Percentiles rank a stretch among this genome's conserved stretches.
Conservation (phyloP, 2,888 invertebrate genomes). For the Perdita meconis region DNA sequence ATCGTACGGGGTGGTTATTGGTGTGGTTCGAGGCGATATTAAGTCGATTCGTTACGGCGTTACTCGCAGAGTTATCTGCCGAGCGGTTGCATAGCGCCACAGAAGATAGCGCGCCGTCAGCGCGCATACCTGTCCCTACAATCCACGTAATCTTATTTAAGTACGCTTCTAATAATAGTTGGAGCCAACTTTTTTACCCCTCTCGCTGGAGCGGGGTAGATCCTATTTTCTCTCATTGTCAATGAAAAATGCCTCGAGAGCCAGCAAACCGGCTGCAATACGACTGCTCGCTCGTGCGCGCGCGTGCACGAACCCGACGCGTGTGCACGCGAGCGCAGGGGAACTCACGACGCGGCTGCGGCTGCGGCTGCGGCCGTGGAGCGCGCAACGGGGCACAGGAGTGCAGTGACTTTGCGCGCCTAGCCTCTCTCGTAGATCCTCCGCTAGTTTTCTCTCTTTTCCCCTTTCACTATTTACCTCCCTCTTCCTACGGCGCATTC, state of each 20-base stretch:
- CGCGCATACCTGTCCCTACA: conserved; percentile 49
- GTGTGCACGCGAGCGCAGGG: conserved; percentile 14
- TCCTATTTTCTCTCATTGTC: conserved; percentile 65
- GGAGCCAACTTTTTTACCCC: conserved; percentile 53
- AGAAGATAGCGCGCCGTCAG: conserved; percentile 36
- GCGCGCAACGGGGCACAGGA: conserved; percentile 64
- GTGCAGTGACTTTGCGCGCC: conserved; percentile 67
- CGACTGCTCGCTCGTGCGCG: conserved; percentile 11
- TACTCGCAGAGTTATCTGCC: conserved; percentile 40
- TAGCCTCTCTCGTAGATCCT: conserved; percentile 49
- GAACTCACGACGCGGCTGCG: conserved; percentile 33
- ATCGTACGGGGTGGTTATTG: conserved; percentile 34
- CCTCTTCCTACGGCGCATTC: conserved; percentile 53
- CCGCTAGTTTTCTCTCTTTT: conserved; percentile 51
- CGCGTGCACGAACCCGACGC: conserved; percentile 5
- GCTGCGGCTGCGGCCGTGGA: no score
- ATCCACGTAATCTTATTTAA: conserved; percentile 63
- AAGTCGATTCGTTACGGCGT: conserved; percentile 54
- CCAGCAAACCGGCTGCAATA: conserved; percentile 60
- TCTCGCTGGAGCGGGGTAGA: conserved; percentile 30
- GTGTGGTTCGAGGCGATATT: conserved; percentile 37
- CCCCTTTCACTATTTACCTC: conserved; percentile 56
- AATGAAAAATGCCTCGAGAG: conserved; percentile 64
- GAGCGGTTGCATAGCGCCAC: conserved; percentile 15
- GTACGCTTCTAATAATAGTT: conserved; percentile 65